phyloP scores from a whole-genome alignment of 2,797 vertebrate genomes.

The Mus spretus region DNA sequence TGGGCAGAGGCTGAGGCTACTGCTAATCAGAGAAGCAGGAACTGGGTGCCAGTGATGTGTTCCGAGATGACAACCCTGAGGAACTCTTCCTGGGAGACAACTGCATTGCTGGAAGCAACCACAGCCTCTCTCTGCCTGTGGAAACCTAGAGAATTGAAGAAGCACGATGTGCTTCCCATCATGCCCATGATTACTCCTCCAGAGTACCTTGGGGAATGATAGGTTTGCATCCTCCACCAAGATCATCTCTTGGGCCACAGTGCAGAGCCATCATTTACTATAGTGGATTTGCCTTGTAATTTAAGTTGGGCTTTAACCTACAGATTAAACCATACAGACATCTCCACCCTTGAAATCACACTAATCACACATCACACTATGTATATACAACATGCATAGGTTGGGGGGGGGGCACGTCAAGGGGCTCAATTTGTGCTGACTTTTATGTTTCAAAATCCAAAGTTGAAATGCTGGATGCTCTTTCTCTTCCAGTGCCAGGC shows the following conservation, averaged over 20 bases:
- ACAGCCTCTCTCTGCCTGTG: not conserved
- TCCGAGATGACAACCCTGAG: not conserved
- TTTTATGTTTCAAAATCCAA: constrained; percentile 37
- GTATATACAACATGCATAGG: not conserved
- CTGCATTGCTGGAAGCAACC: not conserved
- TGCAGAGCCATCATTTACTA: not conserved
- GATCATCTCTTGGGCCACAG: not conserved
- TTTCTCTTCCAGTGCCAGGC: not conserved
- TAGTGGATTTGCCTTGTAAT: constrained; percentile 33
- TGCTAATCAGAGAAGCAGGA: not conserved
- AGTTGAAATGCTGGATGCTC: not conserved
- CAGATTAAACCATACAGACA: constrained; percentile 51
- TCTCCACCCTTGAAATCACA: not conserved
- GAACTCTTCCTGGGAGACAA: not conserved
- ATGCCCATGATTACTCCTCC: not conserved
- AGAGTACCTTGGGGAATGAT: constrained; percentile 26
- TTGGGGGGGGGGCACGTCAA: not conserved
- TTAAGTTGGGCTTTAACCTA: constrained; percentile 40
- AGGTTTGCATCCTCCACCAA: not conserved
- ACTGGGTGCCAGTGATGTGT: not conserved
- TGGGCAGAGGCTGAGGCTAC: not conserved
- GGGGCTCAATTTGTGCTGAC: not conserved
- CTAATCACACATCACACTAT: not conserved
- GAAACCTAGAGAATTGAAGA: not conserved
- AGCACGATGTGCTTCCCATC: not conserved